Conservation (phyloP, 2,888 invertebrate genomes). For the Dryomyza anilis region DNA sequence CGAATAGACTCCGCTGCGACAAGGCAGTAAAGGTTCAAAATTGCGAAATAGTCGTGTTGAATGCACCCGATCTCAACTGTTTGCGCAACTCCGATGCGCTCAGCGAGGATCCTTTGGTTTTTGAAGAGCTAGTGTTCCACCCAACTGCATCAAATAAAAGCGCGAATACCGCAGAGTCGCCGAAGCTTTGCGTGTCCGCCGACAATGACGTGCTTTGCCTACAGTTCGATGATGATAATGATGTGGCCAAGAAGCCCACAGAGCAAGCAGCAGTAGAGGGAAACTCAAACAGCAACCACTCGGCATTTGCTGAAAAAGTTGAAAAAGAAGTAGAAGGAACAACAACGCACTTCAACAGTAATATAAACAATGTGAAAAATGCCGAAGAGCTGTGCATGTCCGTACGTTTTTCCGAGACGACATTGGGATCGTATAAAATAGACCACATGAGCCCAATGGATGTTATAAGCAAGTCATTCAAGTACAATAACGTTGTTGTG, state of each 20-base stretch:
- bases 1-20: too few species aligned
- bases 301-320: background rate
- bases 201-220: slow-evolving; percentile 47
- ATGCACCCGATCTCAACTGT: slow-evolving; percentile 48
- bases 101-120: slow-evolving; percentile 60
- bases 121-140: slow-evolving; percentile 47
- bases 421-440: too few species aligned
- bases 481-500: too few species aligned
- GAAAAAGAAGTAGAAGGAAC: too few species aligned
- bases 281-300: slow-evolving; percentile 1
- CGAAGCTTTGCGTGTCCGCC: slow-evolving; percentile 43
- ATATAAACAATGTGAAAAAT: slow-evolving; percentile 33
- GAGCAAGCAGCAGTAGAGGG: background rate
- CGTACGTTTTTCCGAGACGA: slow-evolving; percentile 77
- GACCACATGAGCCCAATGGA: too few species aligned
- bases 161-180: slow-evolving; percentile 37
- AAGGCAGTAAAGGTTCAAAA: too few species aligned
- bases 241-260: slow-evolving; percentile 14
- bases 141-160: slow-evolving; percentile 21
- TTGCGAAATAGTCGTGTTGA: slow-evolving; percentile 51
- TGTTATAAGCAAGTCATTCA: too few species aligned
- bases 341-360: background rate
- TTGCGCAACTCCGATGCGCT: slow-evolving; percentile 50
- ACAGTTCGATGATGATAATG: slow-evolving; percentile 35
- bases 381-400: slow-evolving; percentile 65